Evolutionary conservation across 2,113 vertebrate species (phyloP), one percentile per base, ranked within the genome.

Genomic region (Thalassarche chlororhynchos): DNA sequence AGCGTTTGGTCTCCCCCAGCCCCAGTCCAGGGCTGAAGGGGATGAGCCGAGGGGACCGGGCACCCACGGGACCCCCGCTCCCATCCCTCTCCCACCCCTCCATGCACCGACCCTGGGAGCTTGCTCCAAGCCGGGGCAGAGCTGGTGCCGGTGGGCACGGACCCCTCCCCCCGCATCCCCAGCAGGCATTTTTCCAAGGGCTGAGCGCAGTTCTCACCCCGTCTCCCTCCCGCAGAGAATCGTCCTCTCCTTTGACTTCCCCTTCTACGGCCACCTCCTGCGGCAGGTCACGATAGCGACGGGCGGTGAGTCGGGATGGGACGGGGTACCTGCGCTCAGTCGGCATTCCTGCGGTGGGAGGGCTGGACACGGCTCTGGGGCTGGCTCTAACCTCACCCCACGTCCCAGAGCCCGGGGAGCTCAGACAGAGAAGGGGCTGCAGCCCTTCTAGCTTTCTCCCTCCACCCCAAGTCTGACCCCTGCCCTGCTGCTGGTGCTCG

Each of bases 231-330:
- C 17, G 5, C 98, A 99, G 99, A 98, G 99, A 92, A 98, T 99
- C 84, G 95, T 99, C 25, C 98, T 99, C 65, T 99, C 99, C 57
- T 99, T 99, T 62, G 99, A 99, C 90, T 99, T 99, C 96, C 99
- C 99, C 61, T 99, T 99, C 98, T 99, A 99, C 6, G 99, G 99
- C 77, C 99, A 99, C 98, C 87, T 98, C 97, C 94, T 99, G 97
- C 98, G 99, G 89, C 99, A 99, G 98, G 98, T 99, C 95, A 99
- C 99, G 94, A 98, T 99, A 97, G 99, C 99, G 60, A 99, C 99
- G 1, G 99, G 99, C 87, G 99, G 99, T 99, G 96, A 98, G 97
- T n/a, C 3, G 51, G 61, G 62, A 6, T 6, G 64, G 52, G 40
- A 11, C 1, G 11, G 46, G 68, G 25, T 8, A 23, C 32, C 12